Evolutionary conservation across 1,140 invertebrate genomes (phyloP).

Genomic region (Drosophila paulistorum): DNA sequence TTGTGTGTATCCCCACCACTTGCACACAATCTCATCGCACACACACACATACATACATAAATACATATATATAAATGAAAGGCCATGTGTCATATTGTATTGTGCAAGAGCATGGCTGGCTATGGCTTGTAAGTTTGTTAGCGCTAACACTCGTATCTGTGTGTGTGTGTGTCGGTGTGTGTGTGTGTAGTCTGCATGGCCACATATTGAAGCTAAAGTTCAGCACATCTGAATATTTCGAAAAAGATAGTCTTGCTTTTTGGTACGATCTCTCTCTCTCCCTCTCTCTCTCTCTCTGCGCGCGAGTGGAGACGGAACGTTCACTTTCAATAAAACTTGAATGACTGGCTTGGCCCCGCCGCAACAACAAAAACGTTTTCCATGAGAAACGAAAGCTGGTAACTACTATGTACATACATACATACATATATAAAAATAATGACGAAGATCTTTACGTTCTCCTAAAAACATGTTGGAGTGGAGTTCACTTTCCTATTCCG

Average conservation of each 20-base stretch:
- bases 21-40: constrained; percentile 21
- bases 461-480: not conserved
- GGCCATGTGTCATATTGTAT: constrained; percentile 69
- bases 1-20: constrained; percentile 37
- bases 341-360: constrained; percentile 65
- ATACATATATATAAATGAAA: constrained; percentile 49
- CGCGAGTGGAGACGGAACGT: constrained; percentile 68
- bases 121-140: constrained; percentile 71
- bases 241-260: constrained; percentile 74
- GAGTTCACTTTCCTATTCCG: not conserved
- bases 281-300: not conserved
- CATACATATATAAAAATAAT: too few relatives aligned
- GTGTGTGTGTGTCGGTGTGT: constrained; percentile 19
- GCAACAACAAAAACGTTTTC: constrained; percentile 45
- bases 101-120: constrained; percentile 76
- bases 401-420: not conserved
- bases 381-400: constrained; percentile 60
- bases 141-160: constrained; percentile 19
- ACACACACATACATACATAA: constrained; percentile 7
- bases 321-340: constrained; percentile 81
- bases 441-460: not conserved
- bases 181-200: constrained; percentile 55
- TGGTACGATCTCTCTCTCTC: constrained; percentile 54
- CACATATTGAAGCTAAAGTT: constrained; percentile 73
- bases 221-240: constrained; percentile 72